Base-by-base conservation (phyloP, 2,113 vertebrate genomes). In the Tursiops truncatus region DNA sequence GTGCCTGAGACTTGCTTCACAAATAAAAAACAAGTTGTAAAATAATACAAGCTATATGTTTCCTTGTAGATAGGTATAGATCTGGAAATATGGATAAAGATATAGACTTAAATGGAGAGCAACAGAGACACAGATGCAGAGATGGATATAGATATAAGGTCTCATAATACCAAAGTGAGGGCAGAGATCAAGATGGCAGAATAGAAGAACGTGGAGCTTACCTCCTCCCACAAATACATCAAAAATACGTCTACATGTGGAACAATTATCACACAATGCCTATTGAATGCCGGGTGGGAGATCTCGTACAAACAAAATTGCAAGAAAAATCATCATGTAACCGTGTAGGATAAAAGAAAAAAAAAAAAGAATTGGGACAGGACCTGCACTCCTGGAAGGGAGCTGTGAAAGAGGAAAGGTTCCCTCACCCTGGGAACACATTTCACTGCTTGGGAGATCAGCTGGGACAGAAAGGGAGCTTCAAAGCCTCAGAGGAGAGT, bases 1-100 rank as follows among this genome's bases (percentile, higher is more conserved):
- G 94, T 67, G 14, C 67, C 86, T 87, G 14, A 11, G 82, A 79
- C 94, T 91, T 96, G 47, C 79, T 93, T 91, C 41, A n/a, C 38
- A 60, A 73, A 53, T 44, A 13, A 25, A 87, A 94, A 77, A 76
- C 58, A 89, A 71, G 60, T 36, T 88, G 23, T 56, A 85, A 92
- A 92, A 71, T 15, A 73, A 73, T 33, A 25, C n/a, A 91, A 73
- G 73, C 33, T 89, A 17, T 44, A 26, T 71, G 41, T 36, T 68
- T 93, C 53, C 95, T 94, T 76, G 28, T 82, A 94, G 81, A 84
- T 6, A 84, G 53, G 80, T 26, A 81, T 1, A 65, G 41, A 85
- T 13, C 36, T 26, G 36, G 81, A 74, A 85, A 71, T 62, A 28
- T 31, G 50, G 25, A 44, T 26, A 41, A 8, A 70, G 80, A 94